Evolutionary conservation across 2,888 invertebrate species (phyloP).

Genomic region (Euplagia quadripunctaria): DNA sequence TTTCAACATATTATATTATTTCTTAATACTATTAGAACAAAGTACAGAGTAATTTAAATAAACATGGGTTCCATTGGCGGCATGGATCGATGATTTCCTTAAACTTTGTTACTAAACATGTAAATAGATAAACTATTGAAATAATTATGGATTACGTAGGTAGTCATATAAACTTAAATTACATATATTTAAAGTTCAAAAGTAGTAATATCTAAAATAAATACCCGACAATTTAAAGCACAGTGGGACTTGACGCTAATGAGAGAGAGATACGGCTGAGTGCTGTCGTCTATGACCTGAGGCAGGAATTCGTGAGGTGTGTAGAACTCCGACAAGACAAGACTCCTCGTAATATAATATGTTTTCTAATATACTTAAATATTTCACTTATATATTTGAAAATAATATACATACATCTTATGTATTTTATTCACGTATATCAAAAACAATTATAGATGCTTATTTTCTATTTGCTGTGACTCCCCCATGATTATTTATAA

Average conservation of each 20-base stretch:
- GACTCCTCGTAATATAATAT: not conserved
- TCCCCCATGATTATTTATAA: no score
- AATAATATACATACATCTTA: not conserved
- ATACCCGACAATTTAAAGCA: conserved; percentile 37
- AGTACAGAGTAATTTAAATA: no score
- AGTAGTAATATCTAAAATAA: conserved; percentile 17
- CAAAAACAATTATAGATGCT: no score
- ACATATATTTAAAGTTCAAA: not conserved
- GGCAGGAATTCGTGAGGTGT: conserved; percentile 14
- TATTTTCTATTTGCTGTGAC: no score
- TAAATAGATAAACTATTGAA: not conserved
- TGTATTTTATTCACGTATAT: no score
- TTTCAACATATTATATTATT: no score
- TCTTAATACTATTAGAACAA: no score
- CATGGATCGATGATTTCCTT: no score
- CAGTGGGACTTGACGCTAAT: conserved; percentile 59
- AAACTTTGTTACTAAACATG: not conserved
- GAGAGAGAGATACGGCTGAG: conserved; percentile 64
- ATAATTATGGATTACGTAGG: not conserved
- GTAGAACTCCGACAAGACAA: not conserved
- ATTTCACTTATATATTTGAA: not conserved
- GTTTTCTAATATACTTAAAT: not conserved
- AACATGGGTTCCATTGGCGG: no score
- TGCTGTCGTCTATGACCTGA: conserved; percentile 40
- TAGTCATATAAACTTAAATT: not conserved